Evolutionary conservation across 2,797 vertebrate species (phyloP), one percentile per base, ranked within the genome.

Genomic region (Ibycter americanus): DNA sequence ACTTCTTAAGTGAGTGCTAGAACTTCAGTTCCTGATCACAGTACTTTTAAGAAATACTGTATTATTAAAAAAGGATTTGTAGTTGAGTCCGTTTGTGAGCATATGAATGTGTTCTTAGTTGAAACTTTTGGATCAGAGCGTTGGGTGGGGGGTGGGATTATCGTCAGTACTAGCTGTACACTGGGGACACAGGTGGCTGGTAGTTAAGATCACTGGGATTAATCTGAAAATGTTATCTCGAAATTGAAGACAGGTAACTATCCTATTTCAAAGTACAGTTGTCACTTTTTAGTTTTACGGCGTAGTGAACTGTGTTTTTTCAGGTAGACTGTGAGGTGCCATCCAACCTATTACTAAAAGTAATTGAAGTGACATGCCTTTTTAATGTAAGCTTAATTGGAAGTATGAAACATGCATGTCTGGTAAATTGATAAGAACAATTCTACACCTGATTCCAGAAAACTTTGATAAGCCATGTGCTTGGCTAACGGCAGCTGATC

Each of bases 1-100:
- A 65, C 90, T 83, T 95, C 81, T 97, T 98, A 91, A 83, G 78
- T 96, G 73, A 97, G 59, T 91, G 67, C 92, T 96, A 98, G 96
- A 95, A 85, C 95, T 95, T 92, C 90, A 89, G 4, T 96, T 97
- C 96, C 91, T 95, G 83, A 83, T 87, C 92, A 32, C 78, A 86
- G 90, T 97, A 92, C 76, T 96, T 96, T 95, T 89, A 87, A 82
- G 86, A 93, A 91, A 59, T 93, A 56, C 27, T 66, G 4, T 68
- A 40, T 78, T 93, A 70, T 85, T 86, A 7, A 32, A 86, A 86
- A 89, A 83, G 49, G 19, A 32, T 96, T 83, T 87, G 44, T 96
- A 84, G 92, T 91, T 96, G 87, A 83, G 40, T 68, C 73, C 72
- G 1, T 79, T 82, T 86, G 32, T 73, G 70, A 86, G 83, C 58